These are phyloP conservation scores for Staurois parvus DNA, from an alignment of 2,797 vertebrate genomes.

Conservation along the genomic window DNA sequence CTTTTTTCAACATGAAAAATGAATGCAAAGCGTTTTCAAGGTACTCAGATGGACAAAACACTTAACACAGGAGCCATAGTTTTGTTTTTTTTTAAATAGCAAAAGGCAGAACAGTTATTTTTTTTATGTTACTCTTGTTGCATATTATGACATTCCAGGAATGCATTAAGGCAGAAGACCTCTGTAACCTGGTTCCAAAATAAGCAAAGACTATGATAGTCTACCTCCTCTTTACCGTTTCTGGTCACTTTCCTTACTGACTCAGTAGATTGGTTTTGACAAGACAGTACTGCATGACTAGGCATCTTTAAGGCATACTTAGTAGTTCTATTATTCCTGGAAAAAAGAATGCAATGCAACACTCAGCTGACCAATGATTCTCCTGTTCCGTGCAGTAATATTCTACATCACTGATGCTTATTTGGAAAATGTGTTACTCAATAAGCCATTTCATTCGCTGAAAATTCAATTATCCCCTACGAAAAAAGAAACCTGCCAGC, in stretches of 20 bases:
- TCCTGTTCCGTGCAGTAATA: slow-evolving; percentile 34
- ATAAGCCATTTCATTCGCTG: slow-evolving; percentile 55
- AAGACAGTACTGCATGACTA: slow-evolving; percentile 54
- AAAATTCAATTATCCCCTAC: slow-evolving; percentile 53
- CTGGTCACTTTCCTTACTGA: slow-evolving; percentile 51
- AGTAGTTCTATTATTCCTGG: slow-evolving; percentile 47
- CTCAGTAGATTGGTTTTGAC: slow-evolving; percentile 48
- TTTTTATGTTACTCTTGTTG: too few relatives aligned
- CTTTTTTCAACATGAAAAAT: too few relatives aligned
- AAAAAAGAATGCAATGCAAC: slow-evolving; percentile 24
- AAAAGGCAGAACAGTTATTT: too few relatives aligned
- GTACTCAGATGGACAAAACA: too few relatives aligned
- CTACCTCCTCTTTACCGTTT: not conserved
- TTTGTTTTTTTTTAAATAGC: too few relatives aligned
- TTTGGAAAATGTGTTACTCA: slow-evolving; percentile 60
- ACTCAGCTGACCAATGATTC: slow-evolving; percentile 43
- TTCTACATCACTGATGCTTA: slow-evolving; percentile 49
- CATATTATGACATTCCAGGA: too few relatives aligned
- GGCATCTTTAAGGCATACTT: slow-evolving; percentile 52
- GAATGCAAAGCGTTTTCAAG: too few relatives aligned
- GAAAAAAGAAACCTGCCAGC: slow-evolving; percentile 47
- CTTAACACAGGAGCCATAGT: too few relatives aligned
- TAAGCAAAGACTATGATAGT: slow-evolving; percentile 27
- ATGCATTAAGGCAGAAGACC: too few relatives aligned
- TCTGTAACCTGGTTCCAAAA: not conserved